Evolutionary conservation across 2,113 vertebrate species (phyloP).

Genomic region (Lethenteron reissneri): DNA sequence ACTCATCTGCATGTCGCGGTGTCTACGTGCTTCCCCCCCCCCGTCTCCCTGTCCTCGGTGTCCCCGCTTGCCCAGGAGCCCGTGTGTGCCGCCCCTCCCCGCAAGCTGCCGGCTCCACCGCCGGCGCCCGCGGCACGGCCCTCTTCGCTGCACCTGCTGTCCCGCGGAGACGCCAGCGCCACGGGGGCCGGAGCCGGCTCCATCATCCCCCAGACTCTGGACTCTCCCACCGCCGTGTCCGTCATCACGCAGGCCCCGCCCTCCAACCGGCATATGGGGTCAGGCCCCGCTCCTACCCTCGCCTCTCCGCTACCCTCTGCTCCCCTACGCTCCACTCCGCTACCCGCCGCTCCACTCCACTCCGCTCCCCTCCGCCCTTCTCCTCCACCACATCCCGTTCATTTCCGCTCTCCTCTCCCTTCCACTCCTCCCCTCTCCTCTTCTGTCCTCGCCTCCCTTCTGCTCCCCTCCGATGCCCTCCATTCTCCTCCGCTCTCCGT

Average conservation of each 20-base stretch:
- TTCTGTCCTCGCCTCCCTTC: not conserved
- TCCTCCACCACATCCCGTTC: not conserved
- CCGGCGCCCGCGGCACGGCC: slow-evolving; percentile 71
- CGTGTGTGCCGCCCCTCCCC: too few relatives aligned
- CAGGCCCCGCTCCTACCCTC: slow-evolving; percentile 32
- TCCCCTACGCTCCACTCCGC: not conserved
- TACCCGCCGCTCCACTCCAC: not conserved
- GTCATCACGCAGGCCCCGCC: slow-evolving; percentile 95
- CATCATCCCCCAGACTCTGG: slow-evolving; percentile 91
- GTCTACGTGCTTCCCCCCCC: too few relatives aligned
- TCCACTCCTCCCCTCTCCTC: not conserved
- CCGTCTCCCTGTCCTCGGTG: too few relatives aligned
- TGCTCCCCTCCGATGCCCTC: too few relatives aligned
- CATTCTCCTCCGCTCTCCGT: too few relatives aligned
- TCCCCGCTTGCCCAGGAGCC: too few relatives aligned
- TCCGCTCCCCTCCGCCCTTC: not conserved
- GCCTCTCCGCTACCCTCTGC: not conserved
- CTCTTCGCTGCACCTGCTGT: slow-evolving; percentile 84
- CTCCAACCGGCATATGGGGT: slow-evolving; percentile 91
- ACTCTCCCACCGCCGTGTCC: slow-evolving; percentile 94
- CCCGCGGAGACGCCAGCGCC: slow-evolving; percentile 82
- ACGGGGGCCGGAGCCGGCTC: too few relatives aligned
- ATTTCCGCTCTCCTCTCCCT: not conserved
- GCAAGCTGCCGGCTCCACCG: too few relatives aligned
- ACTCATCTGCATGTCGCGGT: too few relatives aligned